phyloP scores from a whole-genome alignment of 2,797 vertebrate genomes.

The Pipistrellus pipistrellus region DNA sequence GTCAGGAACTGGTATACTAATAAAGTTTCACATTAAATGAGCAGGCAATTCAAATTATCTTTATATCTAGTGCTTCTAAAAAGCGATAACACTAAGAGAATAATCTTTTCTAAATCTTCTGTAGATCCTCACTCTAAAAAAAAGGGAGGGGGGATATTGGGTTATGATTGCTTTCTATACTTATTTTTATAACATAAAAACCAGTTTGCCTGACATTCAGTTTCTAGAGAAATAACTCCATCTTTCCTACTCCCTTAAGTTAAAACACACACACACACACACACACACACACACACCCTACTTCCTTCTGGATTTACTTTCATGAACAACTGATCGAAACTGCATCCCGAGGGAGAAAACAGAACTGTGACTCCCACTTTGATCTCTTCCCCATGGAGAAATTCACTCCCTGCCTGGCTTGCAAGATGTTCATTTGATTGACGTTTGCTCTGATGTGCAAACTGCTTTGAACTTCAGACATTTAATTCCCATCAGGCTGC shows the following conservation, averaged over 20 bases:
- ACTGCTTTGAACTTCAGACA: constrained; percentile 96
- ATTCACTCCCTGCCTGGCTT: constrained; percentile 88
- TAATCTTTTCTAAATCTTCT: constrained; percentile 46
- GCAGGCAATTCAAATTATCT: not conserved
- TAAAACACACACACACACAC: not conserved
- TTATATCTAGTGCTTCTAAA: constrained; percentile 23
- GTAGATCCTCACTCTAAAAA: not conserved
- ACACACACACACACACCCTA: constrained; percentile 47
- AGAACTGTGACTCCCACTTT: constrained; percentile 92
- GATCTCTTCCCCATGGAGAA: constrained; percentile 90
- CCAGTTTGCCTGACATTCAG: constrained; percentile 78
- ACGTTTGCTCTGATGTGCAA: constrained; percentile 95
- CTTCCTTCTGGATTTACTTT: constrained; percentile 89
- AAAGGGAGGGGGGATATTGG: not conserved
- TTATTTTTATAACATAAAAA: constrained; percentile 82
- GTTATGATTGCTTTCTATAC: constrained; percentile 63
- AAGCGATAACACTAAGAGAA: constrained; percentile 35
- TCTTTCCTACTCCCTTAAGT: constrained; percentile 59
- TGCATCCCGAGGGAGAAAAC: constrained; percentile 90
- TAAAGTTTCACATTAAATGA: constrained; percentile 44
- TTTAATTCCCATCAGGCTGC: constrained; percentile 94
- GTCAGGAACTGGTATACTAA: not conserved
- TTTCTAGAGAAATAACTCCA: constrained; percentile 83
- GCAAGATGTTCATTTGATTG: constrained; percentile 92
- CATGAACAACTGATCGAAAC: constrained; percentile 91